Percentiles rank a stretch among this genome's conserved stretches.
These are phyloP conservation scores for Artibeus jamaicensis DNA, from an alignment of 2,797 vertebrate species.

Conservation along the genomic window DNA sequence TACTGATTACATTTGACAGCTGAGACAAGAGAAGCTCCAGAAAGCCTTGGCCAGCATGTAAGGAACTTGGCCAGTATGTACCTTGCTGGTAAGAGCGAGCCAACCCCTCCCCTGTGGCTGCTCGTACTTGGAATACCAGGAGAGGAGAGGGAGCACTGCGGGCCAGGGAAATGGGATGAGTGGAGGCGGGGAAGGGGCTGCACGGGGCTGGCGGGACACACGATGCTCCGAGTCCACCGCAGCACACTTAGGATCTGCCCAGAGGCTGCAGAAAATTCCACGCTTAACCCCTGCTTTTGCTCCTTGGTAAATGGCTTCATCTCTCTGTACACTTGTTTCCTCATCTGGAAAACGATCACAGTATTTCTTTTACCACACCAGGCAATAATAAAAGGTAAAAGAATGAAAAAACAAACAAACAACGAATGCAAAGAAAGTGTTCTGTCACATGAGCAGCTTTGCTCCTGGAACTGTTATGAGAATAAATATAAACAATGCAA, in stretches of 20 bases:
- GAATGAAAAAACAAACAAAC: conserved; percentile 21
- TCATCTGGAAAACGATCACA: neutral
- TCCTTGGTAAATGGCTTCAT: neutral
- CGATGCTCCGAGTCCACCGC: no score
- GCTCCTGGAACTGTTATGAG: neutral
- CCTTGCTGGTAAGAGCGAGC: neutral
- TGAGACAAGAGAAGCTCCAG: neutral
- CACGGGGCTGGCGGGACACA: neutral
- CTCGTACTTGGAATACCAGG: neutral
- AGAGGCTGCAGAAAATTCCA: neutral
- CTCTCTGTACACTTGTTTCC: neutral
- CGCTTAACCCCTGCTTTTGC: neutral
- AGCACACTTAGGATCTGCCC: neutral
- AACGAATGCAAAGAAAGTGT: neutral
- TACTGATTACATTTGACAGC: neutral
- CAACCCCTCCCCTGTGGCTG: neutral
- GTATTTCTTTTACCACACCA: neutral
- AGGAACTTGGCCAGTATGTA: neutral
- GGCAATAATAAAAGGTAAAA: neutral
- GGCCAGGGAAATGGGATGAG: neutral
- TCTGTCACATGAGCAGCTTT: conserved; percentile 11
- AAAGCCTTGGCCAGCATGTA: no score
- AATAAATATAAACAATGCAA: conserved; percentile 26
- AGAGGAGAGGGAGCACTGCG: neutral
- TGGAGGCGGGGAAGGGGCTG: neutral